Conservation (phyloP, 2,888 invertebrate species). For the Agrotis clavis region DNA sequence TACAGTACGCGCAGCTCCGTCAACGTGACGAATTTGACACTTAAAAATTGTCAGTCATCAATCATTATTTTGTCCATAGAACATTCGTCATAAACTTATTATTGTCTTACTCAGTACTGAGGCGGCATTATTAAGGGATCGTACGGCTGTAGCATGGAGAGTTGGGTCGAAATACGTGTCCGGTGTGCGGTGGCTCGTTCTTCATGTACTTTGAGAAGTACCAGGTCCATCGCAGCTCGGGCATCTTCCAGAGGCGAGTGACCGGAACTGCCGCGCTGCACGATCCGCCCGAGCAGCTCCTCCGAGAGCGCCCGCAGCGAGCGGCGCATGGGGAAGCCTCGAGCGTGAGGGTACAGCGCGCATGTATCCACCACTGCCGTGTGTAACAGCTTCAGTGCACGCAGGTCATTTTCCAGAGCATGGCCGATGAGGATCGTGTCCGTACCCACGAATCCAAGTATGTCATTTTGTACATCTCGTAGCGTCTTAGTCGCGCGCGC, state of each 20-base stretch:
- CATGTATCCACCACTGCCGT: slow-evolving; percentile 97
- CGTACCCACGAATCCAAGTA: slow-evolving; percentile 94
- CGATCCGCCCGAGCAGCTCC: slow-evolving; percentile 94
- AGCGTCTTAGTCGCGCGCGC: slow-evolving; percentile 93
- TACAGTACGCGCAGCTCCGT: slow-evolving; percentile 87
- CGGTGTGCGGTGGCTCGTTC: slow-evolving; percentile 74
- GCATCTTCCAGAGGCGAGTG: slow-evolving; percentile 99
- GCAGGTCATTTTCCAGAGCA: slow-evolving; percentile 98
- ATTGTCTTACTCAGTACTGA: slow-evolving; percentile 74
- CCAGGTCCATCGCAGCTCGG: slow-evolving; percentile 96
- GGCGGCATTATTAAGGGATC: slow-evolving; percentile 88
- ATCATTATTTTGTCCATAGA: slow-evolving; percentile 80
- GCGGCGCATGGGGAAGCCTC: slow-evolving; percentile 95
- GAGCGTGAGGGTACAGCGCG: slow-evolving; percentile 96
- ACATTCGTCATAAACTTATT: slow-evolving; percentile 76
- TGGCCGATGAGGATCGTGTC: slow-evolving; percentile 98
- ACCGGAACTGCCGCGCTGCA: slow-evolving; percentile 94
- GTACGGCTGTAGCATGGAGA: slow-evolving; percentile 84
- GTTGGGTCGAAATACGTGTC: slow-evolving; percentile 73
- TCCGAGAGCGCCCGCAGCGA: slow-evolving; percentile 95
- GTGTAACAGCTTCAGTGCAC: slow-evolving; percentile 96
- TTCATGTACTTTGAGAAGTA: slow-evolving; percentile 93
- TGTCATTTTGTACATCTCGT: slow-evolving; percentile 95
- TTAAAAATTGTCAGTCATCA: slow-evolving; percentile 79
- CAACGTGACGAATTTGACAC: slow-evolving; percentile 87